These are phyloP conservation scores for Perca fluviatilis DNA, from an alignment of 2,113 vertebrate species.

Conservation along the genomic window DNA sequence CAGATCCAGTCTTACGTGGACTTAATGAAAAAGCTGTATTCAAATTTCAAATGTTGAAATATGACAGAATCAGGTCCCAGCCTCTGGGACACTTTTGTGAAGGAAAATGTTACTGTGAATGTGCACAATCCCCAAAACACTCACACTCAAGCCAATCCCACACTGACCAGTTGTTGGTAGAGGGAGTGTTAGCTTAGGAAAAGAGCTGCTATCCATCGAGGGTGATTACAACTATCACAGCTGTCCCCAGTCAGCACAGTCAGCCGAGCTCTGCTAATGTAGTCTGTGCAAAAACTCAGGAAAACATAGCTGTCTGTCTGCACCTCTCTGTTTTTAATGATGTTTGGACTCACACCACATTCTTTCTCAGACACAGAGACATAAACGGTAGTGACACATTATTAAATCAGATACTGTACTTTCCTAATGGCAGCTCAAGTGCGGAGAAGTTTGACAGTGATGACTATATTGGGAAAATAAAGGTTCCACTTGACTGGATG, in stretches of 20 bases:
- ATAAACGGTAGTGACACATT: constrained; percentile 32
- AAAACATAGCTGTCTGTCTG: constrained; percentile 46
- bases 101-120: not conserved
- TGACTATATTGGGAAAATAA: constrained; percentile 14
- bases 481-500: not conserved
- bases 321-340: constrained; percentile 39
- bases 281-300: constrained; percentile 15
- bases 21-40: not conserved
- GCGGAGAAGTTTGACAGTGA: not conserved
- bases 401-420: constrained; percentile 45
- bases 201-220: constrained; percentile 3
- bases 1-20: not conserved
- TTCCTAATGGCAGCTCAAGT: not conserved
- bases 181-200: constrained; percentile 24
- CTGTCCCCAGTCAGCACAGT: constrained; percentile 65
- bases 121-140: not conserved
- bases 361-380: constrained; percentile 36
- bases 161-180: constrained; percentile 21
- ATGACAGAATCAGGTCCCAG: not conserved
- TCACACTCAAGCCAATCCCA: constrained; percentile 4
- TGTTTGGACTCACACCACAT: constrained; percentile 27
- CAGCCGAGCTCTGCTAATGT: constrained; percentile 32
- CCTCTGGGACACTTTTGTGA: not conserved
- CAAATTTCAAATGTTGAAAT: constrained; percentile 14
- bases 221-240: constrained; percentile 65